phyloP scores from a whole-genome alignment of 1,140 invertebrate species.

The Tenebrio molitor region DNA sequence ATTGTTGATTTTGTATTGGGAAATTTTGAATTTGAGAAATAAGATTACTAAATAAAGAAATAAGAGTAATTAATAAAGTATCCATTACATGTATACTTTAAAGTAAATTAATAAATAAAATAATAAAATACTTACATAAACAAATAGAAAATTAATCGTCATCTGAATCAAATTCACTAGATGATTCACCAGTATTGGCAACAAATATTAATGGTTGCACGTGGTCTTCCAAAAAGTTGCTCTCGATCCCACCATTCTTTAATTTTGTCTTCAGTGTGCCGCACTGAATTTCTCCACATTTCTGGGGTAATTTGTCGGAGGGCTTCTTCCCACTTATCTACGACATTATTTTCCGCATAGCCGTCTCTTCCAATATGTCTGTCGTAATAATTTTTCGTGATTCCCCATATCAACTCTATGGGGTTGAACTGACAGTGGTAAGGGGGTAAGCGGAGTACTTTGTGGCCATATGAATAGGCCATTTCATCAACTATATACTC shows the following conservation, averaged over 20 bases:
- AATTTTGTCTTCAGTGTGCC: conserved; percentile 9
- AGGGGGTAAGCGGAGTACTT: conserved; percentile 61
- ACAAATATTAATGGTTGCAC: conserved; percentile 11
- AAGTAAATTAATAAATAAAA: no score
- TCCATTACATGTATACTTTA: no score
- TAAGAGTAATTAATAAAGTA: no score
- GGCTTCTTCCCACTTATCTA: conserved; percentile 41
- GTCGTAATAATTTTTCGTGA: conserved; percentile 57
- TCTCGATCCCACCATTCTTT: conserved; percentile 21
- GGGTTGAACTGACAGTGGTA: conserved; percentile 64
- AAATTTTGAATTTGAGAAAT: no score
- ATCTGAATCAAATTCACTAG: no score
- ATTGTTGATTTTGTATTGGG: no score
- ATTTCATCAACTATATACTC: not conserved
- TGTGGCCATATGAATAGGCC: not conserved
- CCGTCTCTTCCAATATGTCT: conserved; percentile 35
- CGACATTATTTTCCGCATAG: conserved; percentile 16
- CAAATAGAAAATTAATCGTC: no score
- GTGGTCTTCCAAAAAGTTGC: not conserved
- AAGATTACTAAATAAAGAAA: no score
- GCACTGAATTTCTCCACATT: conserved; percentile 33
- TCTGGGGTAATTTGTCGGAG: conserved; percentile 5
- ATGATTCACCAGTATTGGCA: not conserved
- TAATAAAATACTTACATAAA: no score
- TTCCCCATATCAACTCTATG: conserved; percentile 64